Base-by-base conservation (phyloP, 2,888 invertebrate species). In the Mystacides longicornis region DNA sequence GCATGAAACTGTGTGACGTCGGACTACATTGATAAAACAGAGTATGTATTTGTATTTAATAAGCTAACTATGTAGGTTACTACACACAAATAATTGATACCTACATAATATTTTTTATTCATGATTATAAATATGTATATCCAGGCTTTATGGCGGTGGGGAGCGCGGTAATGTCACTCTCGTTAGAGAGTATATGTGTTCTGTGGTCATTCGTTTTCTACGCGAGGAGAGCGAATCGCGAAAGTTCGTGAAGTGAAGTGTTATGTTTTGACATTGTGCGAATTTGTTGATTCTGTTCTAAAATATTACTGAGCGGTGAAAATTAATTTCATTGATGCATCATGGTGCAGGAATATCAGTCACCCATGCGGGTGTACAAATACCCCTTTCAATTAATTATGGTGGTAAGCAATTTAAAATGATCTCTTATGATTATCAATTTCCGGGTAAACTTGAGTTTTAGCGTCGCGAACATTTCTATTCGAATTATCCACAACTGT, bases 331-430 rank as follows among this genome's bases (percentile, higher is more conserved):
- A 67, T 65, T 64, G 59, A 63, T 65, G 67, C 67, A 79, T 71
- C 70, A 96, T 96, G 95, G 95, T 96, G 68, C 95, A 96, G 76
- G 92, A 93, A 72, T 96, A 93, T 76, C 89, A 91, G 71, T 91
- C 93, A 62, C 95, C 95, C 65, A 87, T 95, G 52, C 83, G 95
- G 81, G 91, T 96, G 64, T 96, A 95, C 78, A 94, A 94, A 75
- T 85, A 89, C 72, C 88, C 94, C 51, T 96, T 96, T 74, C 94
- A 95, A 74, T 81, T 96, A 72, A 93, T 95, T 65, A 95, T 96
- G 95, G 87, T 88, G 78, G 94, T 94, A 75, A 83, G 90, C 84
- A 23, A 14, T 43, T 49, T 49, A 7, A 27, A 27, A 27, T 27
- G 11, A 27, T 27, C 7, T 27, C 7, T 27, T 5, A 27, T 27